Base-by-base conservation (phyloP, 2,797 vertebrate species). In the Sebastolobus alascanus region DNA sequence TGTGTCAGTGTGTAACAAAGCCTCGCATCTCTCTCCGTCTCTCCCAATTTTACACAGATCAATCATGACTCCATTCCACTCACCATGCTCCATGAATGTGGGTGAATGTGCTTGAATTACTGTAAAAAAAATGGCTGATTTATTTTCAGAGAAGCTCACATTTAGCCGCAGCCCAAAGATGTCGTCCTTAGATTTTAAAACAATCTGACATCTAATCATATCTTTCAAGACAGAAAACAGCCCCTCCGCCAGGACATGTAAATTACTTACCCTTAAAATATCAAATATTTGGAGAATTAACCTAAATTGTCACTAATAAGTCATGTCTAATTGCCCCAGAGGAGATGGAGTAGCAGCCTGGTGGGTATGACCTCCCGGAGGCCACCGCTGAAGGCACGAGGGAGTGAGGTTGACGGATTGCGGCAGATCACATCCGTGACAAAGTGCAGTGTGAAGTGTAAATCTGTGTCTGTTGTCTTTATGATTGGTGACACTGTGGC, bases 391-490 rank as follows among this genome's bases (percentile, higher is more conserved):
- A 74, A 72, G 69, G 61, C 64, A 14, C 3, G n/a, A 63, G 13
- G 66, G 38, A 58, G 43, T 54, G 61, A 70, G n/a, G 50, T 9
- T 87, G 84, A 89, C 33, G 6, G 70, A 92, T 63, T 50, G 73
- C 84, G 83, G 60, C 85, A 83, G 75, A 83, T 88, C 80, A 84
- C 74, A 82, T 61, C 77, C 22, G 9, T 85, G 88, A 90, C 77
- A 75, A 83, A 89, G 81, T 80, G 88, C 65, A 68, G 73, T n/a
- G 79, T 73, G 63, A 75, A 65, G 84, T 66, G 80, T 90, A 90
- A 91, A 92, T 90, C 82, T 71, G 61, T 38, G 40, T 84, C 76
- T 76, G 74, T 90, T 82, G 89, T 91, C 86, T 90, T 76, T 68
- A 83, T 84, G 90, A 91, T 71, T 65, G 85, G 79, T 85, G 88